Percentiles rank a stretch among this genome's conserved stretches.
These are phyloP conservation scores for Lophotis ruficrista DNA, from an alignment of 2,113 vertebrate species.

Conservation along the genomic window DNA sequence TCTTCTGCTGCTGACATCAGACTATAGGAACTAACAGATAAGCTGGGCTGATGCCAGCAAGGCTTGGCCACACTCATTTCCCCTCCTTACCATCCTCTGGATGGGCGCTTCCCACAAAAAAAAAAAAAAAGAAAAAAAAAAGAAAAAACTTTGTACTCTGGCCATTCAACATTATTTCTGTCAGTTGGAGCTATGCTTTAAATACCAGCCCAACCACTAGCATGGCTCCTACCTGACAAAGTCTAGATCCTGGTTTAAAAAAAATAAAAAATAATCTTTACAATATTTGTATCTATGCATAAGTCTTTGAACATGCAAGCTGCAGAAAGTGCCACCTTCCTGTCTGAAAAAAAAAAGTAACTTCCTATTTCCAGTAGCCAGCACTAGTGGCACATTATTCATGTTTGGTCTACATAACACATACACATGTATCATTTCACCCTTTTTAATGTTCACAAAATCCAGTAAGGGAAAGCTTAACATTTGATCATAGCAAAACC, in stretches of 20 bases:
- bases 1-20: background rate
- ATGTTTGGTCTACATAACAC: background rate
- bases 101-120: background rate
- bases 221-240: background rate
- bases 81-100: background rate
- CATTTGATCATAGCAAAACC: background rate
- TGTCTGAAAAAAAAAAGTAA: background rate
- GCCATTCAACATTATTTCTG: background rate
- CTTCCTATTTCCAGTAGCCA: background rate
- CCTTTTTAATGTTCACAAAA: background rate
- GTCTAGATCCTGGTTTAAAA: background rate
- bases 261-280: background rate
- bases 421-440: accelerated
- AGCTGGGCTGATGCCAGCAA: background rate
- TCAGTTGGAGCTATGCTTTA: background rate
- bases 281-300: background rate
- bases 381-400: background rate
- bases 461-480: background rate
- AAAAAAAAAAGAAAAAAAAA: background rate
- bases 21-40: background rate
- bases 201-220: background rate
- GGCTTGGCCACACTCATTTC: background rate
- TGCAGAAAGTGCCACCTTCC: background rate
- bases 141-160: background rate
- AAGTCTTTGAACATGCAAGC: background rate